Evolutionary conservation across 2,888 invertebrate species (phyloP), one percentile per base, ranked within the genome.

Genomic region (Silvanus unidentatus): DNA sequence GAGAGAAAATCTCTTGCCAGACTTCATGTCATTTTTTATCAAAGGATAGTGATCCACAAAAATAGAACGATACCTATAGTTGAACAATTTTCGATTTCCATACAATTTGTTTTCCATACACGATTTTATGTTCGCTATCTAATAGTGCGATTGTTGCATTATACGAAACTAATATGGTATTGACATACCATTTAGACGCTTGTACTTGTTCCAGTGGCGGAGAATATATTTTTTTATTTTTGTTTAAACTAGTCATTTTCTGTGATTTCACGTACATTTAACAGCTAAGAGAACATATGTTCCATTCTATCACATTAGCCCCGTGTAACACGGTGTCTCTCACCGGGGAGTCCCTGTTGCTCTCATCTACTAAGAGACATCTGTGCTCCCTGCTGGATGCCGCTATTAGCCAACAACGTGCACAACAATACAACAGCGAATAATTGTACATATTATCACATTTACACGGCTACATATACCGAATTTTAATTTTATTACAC

Each of bases 311-410:
- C 50, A 57, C 55, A 61, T 62, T 61, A 54, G 4, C 42, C 55
- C 47, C 49, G 61, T 59, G 61, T 64, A 64, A 64, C 58, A 63
- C 63, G 61, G 63, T 64, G 63, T 64, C 54, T 63, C 61, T 35
- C 64, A 41, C 54, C 61, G 57, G 64, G 64, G 53, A 49, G 53
- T 46, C 52, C 45, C 53, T 53, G 39, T 48, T 52, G 51, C 5
- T 32, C 32, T 12, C 11, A 32, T 12, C 32, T n/a, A 32, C 10
- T 48, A 52, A 54, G 54, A 55, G 59, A 63, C 60, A 63, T 60
- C 62, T 63, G 62, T 50, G 55, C 10, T 3, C 60, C 48, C 60
- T 40, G 49, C 48, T 46, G 62, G 62, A 59, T 53, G 59, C 57
- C 59, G 45, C 4, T 15, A 37, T 37, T 37, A 37, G n/a, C 32